A percentile compares a stretch with the other conserved stretches of the same genome.
These are phyloP conservation scores for Neofelis nebulosa DNA, from an alignment of 2,113 vertebrate species.

Conservation along the genomic window DNA sequence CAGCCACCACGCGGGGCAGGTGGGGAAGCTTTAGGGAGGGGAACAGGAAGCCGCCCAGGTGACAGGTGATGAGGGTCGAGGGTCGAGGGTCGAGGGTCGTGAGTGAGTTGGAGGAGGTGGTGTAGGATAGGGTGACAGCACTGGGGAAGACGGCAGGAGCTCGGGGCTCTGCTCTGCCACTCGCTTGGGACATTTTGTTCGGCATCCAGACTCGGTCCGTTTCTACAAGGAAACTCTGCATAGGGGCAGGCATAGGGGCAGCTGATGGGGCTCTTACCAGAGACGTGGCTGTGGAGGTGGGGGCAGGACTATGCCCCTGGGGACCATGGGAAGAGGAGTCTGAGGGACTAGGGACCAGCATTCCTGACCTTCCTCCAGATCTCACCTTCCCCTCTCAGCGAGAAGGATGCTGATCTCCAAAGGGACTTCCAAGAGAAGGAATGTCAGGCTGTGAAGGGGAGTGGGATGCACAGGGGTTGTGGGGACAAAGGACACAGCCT, in stretches of 20 bases:
- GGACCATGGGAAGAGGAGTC: neutral
- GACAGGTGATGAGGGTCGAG: neutral
- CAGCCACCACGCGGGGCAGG: neutral
- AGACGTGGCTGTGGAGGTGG: neutral
- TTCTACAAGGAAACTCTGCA: neutral
- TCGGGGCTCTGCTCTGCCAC: neutral
- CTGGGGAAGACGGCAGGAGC: neutral
- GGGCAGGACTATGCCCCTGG: neutral
- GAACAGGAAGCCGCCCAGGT: neutral
- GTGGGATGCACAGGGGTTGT: neutral
- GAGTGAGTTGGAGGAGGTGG: neutral
- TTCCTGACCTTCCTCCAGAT: neutral
- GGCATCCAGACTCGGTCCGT: neutral
- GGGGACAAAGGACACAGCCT: neutral
- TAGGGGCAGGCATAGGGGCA: neutral
- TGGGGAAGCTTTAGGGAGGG: accelerated
- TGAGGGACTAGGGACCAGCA: neutral
- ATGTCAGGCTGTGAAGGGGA: neutral
- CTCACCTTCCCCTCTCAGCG: neutral
- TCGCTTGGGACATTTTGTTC: neutral
- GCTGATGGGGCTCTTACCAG: neutral
- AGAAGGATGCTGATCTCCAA: neutral
- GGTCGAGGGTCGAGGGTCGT: too few species aligned
- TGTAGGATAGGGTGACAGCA: neutral
- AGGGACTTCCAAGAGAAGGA: neutral